Evolutionary conservation across 2,888 invertebrate species (phyloP).

Genomic region (Helobdella robusta): DNA sequence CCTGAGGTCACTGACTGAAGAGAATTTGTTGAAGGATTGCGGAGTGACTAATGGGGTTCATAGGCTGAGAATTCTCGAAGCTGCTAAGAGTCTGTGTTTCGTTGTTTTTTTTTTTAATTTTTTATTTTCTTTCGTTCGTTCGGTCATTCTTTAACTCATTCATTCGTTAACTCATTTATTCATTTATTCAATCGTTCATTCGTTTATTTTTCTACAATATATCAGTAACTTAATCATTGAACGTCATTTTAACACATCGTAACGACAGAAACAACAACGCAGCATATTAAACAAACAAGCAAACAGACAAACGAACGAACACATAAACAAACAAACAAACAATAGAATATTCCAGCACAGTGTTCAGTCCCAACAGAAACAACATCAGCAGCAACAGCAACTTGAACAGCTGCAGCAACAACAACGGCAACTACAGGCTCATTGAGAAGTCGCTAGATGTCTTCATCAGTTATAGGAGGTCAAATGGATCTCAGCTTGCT

Average conservation of each 20-base stretch:
- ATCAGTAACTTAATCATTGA: too few relatives aligned
- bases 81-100: conserved; percentile 61
- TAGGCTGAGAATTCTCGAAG: conserved; percentile 75
- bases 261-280: too few relatives aligned
- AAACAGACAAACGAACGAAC: too few relatives aligned
- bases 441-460: conserved; percentile 63
- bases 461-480: conserved; percentile 91
- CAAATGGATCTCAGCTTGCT: conserved; percentile 91
- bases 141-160: too few relatives aligned
- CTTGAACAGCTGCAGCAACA: not conserved
- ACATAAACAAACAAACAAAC: too few relatives aligned
- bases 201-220: too few relatives aligned
- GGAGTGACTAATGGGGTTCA: conserved; percentile 89
- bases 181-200: too few relatives aligned
- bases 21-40: conserved; percentile 80
- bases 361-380: conserved; percentile 22
- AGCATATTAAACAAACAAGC: too few relatives aligned
- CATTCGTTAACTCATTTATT: too few relatives aligned
- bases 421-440: conserved; percentile 10
- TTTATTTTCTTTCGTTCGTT: too few relatives aligned
- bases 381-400: conserved; percentile 14
- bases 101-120: too few relatives aligned
- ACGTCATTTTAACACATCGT: too few relatives aligned
- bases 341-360: conserved; percentile 27
- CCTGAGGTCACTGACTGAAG: conserved; percentile 71